These are phyloP conservation scores for Drosophila serrata DNA, from an alignment of 1,140 invertebrate genomes.

Conservation along the genomic window DNA sequence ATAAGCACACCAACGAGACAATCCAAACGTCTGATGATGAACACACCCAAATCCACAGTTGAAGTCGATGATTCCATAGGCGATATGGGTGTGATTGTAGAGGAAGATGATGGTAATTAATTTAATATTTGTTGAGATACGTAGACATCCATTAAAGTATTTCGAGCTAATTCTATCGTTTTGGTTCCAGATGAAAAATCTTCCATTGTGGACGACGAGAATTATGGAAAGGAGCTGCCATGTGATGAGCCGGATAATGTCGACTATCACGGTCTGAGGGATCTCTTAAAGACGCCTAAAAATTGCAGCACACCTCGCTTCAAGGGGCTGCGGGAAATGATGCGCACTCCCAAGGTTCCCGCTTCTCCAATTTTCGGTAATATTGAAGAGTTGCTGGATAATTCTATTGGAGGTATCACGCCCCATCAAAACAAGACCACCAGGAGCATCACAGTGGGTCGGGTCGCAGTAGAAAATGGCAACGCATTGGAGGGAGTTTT, in stretches of 20 bases:
- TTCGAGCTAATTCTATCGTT: background rate
- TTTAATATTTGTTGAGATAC: background rate
- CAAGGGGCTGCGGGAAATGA: conserved; percentile 65
- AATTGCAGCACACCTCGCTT: conserved; percentile 72
- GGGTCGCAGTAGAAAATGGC: background rate
- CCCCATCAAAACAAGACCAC: background rate
- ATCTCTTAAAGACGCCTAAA: conserved; percentile 68
- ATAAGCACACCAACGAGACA: conserved; percentile 47
- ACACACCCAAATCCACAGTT: conserved; percentile 34
- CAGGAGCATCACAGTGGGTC: conserved; percentile 5
- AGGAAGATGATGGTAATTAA: conserved; percentile 51
- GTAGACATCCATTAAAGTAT: background rate
- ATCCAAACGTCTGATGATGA: conserved; percentile 40
- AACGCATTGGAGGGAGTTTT: conserved; percentile 52
- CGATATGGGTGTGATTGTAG: conserved; percentile 69
- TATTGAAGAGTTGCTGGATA: conserved; percentile 65
- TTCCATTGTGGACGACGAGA: conserved; percentile 39
- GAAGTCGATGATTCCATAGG: conserved; percentile 61
- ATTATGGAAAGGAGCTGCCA: conserved; percentile 64
- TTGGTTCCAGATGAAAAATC: conserved; percentile 15
- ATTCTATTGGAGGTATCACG: conserved; percentile 1
- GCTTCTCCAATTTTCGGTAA: conserved; percentile 64
- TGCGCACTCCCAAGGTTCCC: conserved; percentile 59
- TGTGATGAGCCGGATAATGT: conserved; percentile 49
- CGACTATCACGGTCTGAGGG: conserved; percentile 61